These are phyloP conservation scores for Trachelus stipa DNA, from an alignment of 2,888 invertebrate genomes.

Conservation along the genomic window DNA sequence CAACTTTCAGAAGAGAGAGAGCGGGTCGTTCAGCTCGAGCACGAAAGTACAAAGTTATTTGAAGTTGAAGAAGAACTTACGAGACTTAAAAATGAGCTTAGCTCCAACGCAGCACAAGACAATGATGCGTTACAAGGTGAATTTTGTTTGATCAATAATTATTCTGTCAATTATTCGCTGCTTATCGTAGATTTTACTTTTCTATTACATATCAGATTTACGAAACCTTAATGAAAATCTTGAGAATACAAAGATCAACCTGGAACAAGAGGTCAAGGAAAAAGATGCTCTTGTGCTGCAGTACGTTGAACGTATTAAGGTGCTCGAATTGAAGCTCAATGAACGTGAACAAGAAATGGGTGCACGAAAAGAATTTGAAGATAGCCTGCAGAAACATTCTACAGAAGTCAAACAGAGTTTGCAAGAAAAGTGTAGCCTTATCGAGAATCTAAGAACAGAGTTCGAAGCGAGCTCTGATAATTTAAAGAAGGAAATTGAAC, in stretches of 20 bases:
- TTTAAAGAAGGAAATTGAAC: conserved; percentile 53
- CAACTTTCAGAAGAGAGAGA: conserved; percentile 66
- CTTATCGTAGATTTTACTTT: conserved; percentile 8
- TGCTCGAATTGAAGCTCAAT: conserved; percentile 45
- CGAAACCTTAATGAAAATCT: conserved; percentile 54
- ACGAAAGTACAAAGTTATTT: conserved; percentile 71
- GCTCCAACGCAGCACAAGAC: conserved; percentile 64
- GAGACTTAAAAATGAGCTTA: conserved; percentile 71
- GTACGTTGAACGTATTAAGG: conserved; percentile 56
- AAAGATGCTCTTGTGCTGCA: conserved; percentile 55
- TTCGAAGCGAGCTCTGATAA: conserved; percentile 44
- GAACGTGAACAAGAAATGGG: conserved; percentile 49
- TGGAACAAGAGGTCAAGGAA: conserved; percentile 59
- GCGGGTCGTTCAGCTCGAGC: conserved; percentile 67
- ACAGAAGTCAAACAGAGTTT: conserved; percentile 57
- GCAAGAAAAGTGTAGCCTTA: conserved; percentile 57
- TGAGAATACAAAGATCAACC: conserved; percentile 57
- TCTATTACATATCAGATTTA: conserved; percentile 38
- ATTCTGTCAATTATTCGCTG: not conserved
- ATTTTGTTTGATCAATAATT: not conserved
- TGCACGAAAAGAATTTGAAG: conserved; percentile 43
- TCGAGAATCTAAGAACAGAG: conserved; percentile 61
- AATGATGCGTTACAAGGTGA: conserved; percentile 39
- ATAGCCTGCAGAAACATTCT: conserved; percentile 58
- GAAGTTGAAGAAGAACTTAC: conserved; percentile 76